These are phyloP conservation scores for Trichopoda pennipes DNA, from an alignment of 2,888 invertebrate species.

Conservation along the genomic window DNA sequence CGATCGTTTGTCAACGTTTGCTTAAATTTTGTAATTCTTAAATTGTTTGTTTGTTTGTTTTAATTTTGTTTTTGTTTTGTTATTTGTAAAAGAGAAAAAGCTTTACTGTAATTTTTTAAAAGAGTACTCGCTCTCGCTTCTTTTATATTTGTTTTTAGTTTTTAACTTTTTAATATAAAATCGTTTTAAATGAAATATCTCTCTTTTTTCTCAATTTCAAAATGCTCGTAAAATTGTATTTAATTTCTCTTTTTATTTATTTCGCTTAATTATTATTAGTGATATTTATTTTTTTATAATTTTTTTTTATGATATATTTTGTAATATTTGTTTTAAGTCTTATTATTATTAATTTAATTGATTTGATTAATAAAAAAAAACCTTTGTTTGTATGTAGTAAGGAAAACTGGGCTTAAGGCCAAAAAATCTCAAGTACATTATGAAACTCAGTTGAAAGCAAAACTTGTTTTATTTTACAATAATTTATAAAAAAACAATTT, in stretches of 20 bases:
- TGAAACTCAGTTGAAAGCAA: not conserved
- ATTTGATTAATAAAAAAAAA: constrained; percentile 2
- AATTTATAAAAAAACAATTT: too few relatives aligned
- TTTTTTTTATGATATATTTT: constrained; percentile 7
- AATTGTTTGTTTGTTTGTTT: constrained; percentile 26
- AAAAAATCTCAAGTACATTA: constrained; percentile 36
- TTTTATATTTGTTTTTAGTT: constrained; percentile 28
- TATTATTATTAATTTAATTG: too few relatives aligned
- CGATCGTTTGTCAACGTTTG: constrained; percentile 80
- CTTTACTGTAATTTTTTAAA: constrained; percentile 6
- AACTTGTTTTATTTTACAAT: too few relatives aligned
- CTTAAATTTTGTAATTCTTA: constrained; percentile 78
- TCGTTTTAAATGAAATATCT: not conserved
- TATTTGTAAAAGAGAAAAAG: not conserved
- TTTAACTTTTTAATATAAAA: constrained; percentile 2
- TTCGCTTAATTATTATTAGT: constrained; percentile 42
- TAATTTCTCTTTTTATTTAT: constrained; percentile 11
- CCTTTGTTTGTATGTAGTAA: constrained; percentile 18
- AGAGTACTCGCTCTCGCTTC: constrained; percentile 7
- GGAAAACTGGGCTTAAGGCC: not conserved
- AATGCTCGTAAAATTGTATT: constrained; percentile 31
- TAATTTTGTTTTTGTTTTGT: not conserved
- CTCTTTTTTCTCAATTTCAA: constrained; percentile 8
- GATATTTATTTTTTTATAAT: constrained; percentile 22
- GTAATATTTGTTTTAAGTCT: constrained; percentile 41